Conservation (phyloP, 2,888 invertebrate species). For the Crossocerus cetratus region DNA sequence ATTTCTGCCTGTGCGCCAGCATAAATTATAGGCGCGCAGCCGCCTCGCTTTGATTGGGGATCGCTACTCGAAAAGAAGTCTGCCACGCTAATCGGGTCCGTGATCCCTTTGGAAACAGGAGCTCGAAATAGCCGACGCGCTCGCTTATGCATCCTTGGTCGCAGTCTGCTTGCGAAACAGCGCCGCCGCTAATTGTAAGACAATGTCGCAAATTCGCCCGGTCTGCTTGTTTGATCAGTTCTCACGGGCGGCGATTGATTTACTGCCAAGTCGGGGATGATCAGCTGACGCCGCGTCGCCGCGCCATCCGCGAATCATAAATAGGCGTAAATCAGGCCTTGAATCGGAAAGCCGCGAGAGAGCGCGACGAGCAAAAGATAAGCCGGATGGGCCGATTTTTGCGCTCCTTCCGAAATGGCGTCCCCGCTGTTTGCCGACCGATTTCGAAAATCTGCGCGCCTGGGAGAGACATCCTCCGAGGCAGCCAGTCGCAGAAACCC, state of each 20-base stretch:
- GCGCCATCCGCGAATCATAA: slow-evolving; percentile 61
- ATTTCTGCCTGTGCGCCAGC: no score
- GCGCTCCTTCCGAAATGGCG: slow-evolving; percentile 29
- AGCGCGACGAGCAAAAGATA: slow-evolving; percentile 63
- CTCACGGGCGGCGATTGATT: slow-evolving; percentile 50
- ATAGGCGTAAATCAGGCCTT: slow-evolving; percentile 74
- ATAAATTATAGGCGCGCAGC: no score
- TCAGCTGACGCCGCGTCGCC: slow-evolving; percentile 47
- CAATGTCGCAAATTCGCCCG: slow-evolving; percentile 16
- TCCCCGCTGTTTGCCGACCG: slow-evolving; percentile 67
- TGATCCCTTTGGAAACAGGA: no score
- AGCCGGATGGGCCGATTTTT: slow-evolving; percentile 58
- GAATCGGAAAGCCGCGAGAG: slow-evolving; percentile 41
- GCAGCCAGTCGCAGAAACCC: slow-evolving; percentile 32
- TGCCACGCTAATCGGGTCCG: no score
- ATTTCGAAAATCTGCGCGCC: slow-evolving; percentile 65
- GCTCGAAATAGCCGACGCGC: no score
- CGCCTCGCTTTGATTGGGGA: no score
- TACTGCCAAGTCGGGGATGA: slow-evolving; percentile 49
- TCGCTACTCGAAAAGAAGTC: no score
- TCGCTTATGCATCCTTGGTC: background rate
- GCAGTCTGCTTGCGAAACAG: background rate
- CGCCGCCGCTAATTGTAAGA: background rate
- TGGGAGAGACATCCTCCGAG: slow-evolving; percentile 41
- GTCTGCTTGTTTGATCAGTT: slow-evolving; percentile 48